Evolutionary conservation across 1,140 invertebrate species (phyloP).

Genomic region (Brachionus rubens): DNA sequence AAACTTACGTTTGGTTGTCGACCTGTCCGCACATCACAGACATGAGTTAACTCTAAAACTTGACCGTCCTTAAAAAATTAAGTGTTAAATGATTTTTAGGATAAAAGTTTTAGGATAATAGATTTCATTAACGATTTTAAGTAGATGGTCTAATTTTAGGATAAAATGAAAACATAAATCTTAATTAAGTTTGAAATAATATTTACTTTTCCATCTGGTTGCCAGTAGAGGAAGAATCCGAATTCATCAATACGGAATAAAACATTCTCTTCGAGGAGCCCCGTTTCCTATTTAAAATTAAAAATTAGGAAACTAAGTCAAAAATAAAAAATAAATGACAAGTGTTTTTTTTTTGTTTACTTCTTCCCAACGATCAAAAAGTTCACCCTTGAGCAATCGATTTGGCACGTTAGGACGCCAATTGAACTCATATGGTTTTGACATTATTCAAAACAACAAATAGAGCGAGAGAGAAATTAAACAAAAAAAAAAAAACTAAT

Average conservation of each 20-base stretch:
- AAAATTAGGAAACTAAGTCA: neutral
- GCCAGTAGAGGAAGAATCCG: conserved; percentile 99
- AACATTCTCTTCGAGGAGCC: conserved; percentile 80
- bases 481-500: neutral
- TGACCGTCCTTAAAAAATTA: conserved; percentile 76
- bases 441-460: conserved; percentile 64
- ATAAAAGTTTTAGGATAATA: too few species aligned
- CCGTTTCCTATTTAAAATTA: conserved; percentile 68
- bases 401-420: conserved; percentile 91
- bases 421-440: conserved; percentile 96
- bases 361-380: conserved; percentile 94
- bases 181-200: neutral
- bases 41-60: conserved; percentile 91
- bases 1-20: conserved; percentile 75
- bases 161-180: neutral
- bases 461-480: neutral
- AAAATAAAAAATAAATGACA: too few species aligned
- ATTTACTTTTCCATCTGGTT: conserved; percentile 75
- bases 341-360: conserved; percentile 61
- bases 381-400: conserved; percentile 73
- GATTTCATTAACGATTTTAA: too few species aligned
- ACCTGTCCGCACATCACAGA: conserved; percentile 87
- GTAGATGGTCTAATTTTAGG: neutral
- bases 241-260: conserved; percentile 93
- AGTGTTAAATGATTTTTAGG: conserved; percentile 50